Percentiles rank a stretch among this genome's conserved stretches.
Conservation (phyloP, 2,888 invertebrate species). For the Plemyria rubiginata region DNA sequence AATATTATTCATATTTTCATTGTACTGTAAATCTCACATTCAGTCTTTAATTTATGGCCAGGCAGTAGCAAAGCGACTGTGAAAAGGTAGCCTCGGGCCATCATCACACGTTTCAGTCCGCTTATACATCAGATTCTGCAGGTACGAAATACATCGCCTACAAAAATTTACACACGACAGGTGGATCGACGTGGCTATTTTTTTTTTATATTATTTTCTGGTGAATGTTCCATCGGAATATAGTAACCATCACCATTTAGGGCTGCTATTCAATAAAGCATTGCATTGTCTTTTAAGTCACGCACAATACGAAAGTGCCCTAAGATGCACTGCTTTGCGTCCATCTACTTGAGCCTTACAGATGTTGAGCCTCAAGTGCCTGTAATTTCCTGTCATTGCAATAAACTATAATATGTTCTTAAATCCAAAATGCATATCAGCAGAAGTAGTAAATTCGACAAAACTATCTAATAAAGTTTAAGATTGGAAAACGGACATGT, state of each 20-base stretch:
- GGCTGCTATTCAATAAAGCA: no score
- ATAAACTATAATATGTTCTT: background rate
- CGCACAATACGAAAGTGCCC: no score
- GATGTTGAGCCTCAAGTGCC: no score
- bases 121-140: background rate
- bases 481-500: slow-evolving; percentile 2
- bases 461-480: slow-evolving; percentile 4
- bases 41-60: background rate
- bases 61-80: background rate
- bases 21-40: background rate
- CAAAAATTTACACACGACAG: background rate
- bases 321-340: no score
- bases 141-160: no score
- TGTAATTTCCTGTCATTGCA: background rate
- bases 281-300: no score
- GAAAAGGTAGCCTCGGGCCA: background rate
- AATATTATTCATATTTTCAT: background rate
- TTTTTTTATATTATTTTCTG: no score
- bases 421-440: background rate
- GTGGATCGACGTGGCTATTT: no score
- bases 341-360: no score
- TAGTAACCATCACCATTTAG: no score
- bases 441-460: slow-evolving; percentile 1
- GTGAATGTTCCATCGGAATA: no score
- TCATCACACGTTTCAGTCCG: background rate